These are phyloP conservation scores for Punctoribates punctum DNA, from an alignment of 2,888 invertebrate species.

Conservation along the genomic window DNA sequence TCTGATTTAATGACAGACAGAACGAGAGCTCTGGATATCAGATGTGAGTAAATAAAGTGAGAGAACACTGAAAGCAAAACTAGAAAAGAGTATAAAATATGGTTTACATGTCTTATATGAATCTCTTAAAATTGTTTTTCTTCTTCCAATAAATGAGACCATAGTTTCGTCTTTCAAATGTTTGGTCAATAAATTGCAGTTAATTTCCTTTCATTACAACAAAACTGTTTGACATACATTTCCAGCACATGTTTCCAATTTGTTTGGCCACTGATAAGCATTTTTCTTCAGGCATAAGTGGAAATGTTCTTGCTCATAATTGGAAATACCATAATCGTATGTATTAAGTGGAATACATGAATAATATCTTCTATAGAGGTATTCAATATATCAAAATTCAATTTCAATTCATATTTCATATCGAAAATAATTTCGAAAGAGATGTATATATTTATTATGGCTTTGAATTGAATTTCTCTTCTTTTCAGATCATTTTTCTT, in stretches of 20 bases:
- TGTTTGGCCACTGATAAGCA: too few species aligned
- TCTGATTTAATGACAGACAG: constrained; percentile 7
- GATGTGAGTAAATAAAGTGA: background rate
- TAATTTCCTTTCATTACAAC: too few species aligned
- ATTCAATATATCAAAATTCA: background rate
- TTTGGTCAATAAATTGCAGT: too few species aligned
- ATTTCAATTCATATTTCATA: background rate
- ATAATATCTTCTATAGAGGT: background rate
- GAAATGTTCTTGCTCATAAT: too few species aligned
- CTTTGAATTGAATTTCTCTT: background rate
- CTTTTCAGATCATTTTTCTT: background rate
- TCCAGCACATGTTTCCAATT: background rate
- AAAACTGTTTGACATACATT: too few species aligned
- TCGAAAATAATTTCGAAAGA: background rate
- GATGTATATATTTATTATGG: background rate
- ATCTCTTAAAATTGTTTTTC: too few species aligned
- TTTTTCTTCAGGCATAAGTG: too few species aligned
- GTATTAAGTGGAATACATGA: background rate
- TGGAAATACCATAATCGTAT: too few species aligned
- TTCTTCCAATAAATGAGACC: too few species aligned
- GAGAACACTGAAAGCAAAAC: background rate
- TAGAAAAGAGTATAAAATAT: background rate
- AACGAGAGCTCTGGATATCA: background rate
- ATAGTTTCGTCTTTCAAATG: too few species aligned
- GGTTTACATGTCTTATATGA: background rate